Evolutionary conservation across 1,140 invertebrate genomes (phyloP), one percentile per base, ranked within the genome.

Genomic region (Pachypsylla venusta): DNA sequence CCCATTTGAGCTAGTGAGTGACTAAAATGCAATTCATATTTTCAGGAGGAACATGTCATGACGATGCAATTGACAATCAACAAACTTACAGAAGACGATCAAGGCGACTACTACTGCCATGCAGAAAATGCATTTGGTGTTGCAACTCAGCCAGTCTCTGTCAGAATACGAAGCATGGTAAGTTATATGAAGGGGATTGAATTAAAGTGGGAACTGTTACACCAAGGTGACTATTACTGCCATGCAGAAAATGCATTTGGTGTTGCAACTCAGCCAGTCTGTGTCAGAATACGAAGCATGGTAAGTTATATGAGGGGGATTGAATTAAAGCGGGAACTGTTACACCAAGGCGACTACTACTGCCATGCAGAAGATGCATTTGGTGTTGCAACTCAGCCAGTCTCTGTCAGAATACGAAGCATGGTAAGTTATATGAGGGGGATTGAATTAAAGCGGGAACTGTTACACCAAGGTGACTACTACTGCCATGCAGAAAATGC

Each of bases 401-500:
- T 86, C 0, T 84, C 81, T 0, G 81, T 87, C n/a, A 69, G 82
- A 48, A 77, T 85, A 60, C 70, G 82, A 19, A 78, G 77, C 54
- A 72, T 76, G 10, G 69, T 70, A 57, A 66, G 67, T 63, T n/a
- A n/a, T n/a, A n/a, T n/a, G n/a, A n/a, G n/a, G n/a, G n/a, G n/a
- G n/a, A n/a, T n/a, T n/a, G n/a, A n/a, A n/a, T n/a, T n/a, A n/a
- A n/a, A n/a, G n/a, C n/a, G n/a, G n/a, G n/a, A n/a, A n/a, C n/a
- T n/a, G n/a, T n/a, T n/a, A n/a, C n/a, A n/a, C n/a, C n/a, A 81
- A 30, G 85, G 84, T 0, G 81, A 85, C 54, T 89, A 87, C 69
- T 87, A 79, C 70, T 89, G 85, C 62, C 83, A 86, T 69, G 85
- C 85, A 1, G 82, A 86, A 69, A 89, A 89, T 68, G 79, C 83